A percentile compares a stretch with the other conserved stretches of the same genome.
Evolutionary conservation across 1,140 invertebrate species (phyloP).

Genomic region (Patella vulgata): DNA sequence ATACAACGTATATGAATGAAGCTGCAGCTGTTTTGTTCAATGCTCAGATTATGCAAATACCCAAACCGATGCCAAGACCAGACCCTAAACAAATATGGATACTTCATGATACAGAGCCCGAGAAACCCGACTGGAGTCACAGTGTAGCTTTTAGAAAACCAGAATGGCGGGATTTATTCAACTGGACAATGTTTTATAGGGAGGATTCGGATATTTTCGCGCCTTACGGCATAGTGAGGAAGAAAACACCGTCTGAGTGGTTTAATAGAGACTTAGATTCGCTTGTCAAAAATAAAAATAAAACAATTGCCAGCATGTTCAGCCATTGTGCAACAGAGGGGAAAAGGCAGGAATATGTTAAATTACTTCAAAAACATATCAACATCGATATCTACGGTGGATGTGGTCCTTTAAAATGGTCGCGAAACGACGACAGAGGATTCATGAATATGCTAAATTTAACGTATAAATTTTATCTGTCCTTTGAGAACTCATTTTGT

Average conservation of each 20-base stretch:
- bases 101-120: too few species aligned
- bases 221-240: slow-evolving; percentile 4
- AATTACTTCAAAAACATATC: slow-evolving; percentile 69
- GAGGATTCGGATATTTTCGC: slow-evolving; percentile 10
- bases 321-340: slow-evolving; percentile 72
- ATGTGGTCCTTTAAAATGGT: slow-evolving; percentile 61
- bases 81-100: too few species aligned
- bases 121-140: slow-evolving; percentile 11
- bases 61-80: too few species aligned
- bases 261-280: slow-evolving; percentile 27
- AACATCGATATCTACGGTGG: slow-evolving; percentile 74
- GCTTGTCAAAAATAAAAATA: slow-evolving; percentile 27
- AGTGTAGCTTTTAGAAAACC: slow-evolving; percentile 2
- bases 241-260: too few species aligned
- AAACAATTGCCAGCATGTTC: slow-evolving; percentile 72
- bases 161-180: slow-evolving; percentile 19
- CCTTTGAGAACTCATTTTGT: slow-evolving; percentile 73
- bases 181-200: too few species aligned
- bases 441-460: slow-evolving; percentile 76
- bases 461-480: slow-evolving; percentile 95
- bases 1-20: too few species aligned
- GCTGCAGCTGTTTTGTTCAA: too few species aligned
- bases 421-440: not conserved
- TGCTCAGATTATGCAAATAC: too few species aligned
- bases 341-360: slow-evolving; percentile 69